A percentile compares a stretch with the other conserved stretches of the same genome.
Evolutionary conservation across 2,797 vertebrate species (phyloP).

Genomic region (Oreochromis mossambicus): DNA sequence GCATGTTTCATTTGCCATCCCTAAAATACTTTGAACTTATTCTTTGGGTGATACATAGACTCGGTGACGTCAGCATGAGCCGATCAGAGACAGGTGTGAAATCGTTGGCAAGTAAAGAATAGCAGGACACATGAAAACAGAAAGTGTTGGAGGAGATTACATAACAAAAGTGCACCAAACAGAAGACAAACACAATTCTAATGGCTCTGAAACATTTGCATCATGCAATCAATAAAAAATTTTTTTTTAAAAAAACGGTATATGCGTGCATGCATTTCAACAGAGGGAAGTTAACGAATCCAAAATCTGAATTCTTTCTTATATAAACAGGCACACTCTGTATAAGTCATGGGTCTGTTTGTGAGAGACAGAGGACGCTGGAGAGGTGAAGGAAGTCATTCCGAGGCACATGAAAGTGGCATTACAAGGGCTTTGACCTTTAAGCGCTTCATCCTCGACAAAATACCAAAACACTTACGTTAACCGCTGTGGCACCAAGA

Average conservation of each 20-base stretch:
- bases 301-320: background rate
- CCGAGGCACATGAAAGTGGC: conserved; percentile 12
- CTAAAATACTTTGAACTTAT: background rate
- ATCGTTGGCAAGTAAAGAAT: conserved; percentile 9
- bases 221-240: background rate
- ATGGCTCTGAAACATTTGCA: background rate
- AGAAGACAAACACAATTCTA: background rate
- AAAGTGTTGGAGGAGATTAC: conserved; percentile 1
- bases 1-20: background rate
- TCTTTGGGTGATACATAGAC: background rate
- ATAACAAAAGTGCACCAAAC: background rate
- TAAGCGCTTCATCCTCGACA: conserved; percentile 22
- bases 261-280: background rate
- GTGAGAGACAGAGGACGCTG: background rate
- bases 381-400: conserved; percentile 18
- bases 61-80: background rate
- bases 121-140: background rate
- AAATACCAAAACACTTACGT: conserved; percentile 45
- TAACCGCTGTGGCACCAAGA: conserved; percentile 37
- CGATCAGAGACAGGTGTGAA: conserved; percentile 6
- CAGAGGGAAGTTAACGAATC: background rate
- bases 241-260: background rate
- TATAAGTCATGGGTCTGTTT: background rate
- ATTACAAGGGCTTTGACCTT: conserved; percentile 41
- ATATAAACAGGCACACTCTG: background rate